These are phyloP conservation scores for Helostoma temminkii DNA, from an alignment of 2,797 vertebrate genomes.

Conservation along the genomic window DNA sequence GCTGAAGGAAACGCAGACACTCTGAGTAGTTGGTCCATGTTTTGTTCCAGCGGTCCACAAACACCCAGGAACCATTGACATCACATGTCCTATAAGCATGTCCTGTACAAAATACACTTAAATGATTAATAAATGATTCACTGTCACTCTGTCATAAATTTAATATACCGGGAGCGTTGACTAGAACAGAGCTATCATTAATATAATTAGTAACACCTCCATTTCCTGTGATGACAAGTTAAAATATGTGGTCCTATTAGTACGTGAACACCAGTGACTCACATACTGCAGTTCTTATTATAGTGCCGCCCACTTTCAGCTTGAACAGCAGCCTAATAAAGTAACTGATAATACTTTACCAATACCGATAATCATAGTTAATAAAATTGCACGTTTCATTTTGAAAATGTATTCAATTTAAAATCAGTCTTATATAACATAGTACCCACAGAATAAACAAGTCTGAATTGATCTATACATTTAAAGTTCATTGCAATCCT, in stretches of 20 bases:
- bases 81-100: constrained; percentile 89
- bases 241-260: neutral
- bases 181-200: no score
- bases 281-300: neutral
- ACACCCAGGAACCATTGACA: constrained; percentile 88
- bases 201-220: neutral
- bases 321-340: neutral
- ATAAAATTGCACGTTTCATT: neutral
- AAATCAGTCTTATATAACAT: no score
- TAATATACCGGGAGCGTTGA: no score
- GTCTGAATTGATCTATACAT: neutral
- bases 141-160: neutral
- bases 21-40: constrained; percentile 93
- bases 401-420: no score
- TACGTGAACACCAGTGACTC: neutral
- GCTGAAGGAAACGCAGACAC: constrained; percentile 86
- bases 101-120: constrained; percentile 68
- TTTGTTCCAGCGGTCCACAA: constrained; percentile 86
- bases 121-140: neutral
- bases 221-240: neutral
- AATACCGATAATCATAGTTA: neutral
- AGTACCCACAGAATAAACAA: neutral
- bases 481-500: neutral
- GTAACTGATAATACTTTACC: neutral
- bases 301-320: neutral